A percentile compares a stretch with the other conserved stretches of the same genome.
phyloP scores from a whole-genome alignment of 2,888 invertebrate species.

The Teleogryllus oceanicus region DNA sequence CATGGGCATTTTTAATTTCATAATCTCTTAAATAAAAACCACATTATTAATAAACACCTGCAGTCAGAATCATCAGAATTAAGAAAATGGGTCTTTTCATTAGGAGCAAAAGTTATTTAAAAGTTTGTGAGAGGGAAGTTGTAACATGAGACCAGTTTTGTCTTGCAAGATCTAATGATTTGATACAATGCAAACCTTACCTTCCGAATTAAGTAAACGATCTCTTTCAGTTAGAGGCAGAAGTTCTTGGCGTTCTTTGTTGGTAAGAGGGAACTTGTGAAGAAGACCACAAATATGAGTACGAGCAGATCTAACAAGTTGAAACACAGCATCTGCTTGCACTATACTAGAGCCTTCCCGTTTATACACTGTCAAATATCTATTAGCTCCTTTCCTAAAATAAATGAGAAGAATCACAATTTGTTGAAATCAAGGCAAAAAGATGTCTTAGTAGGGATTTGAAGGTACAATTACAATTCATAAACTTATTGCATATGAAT shows the following conservation, averaged over 20 bases:
- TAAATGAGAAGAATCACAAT: background rate
- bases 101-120: too few relatives aligned
- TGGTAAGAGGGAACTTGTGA: conserved; percentile 64
- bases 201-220: conserved; percentile 30
- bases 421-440: too few relatives aligned
- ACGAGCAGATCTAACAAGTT: conserved; percentile 60
- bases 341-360: conserved; percentile 64
- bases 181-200: conserved; percentile 19
- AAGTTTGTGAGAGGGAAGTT: conserved; percentile 45
- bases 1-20: background rate
- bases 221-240: conserved; percentile 62
- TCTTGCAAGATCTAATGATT: conserved; percentile 43
- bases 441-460: too few relatives aligned
- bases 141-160: conserved; percentile 57
- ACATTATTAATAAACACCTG: background rate
- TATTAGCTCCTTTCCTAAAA: conserved; percentile 59
- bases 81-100: too few relatives aligned
- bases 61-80: too few relatives aligned
- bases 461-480: too few relatives aligned
- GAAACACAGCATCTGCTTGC: conserved; percentile 63
- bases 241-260: conserved; percentile 67
- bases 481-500: too few relatives aligned
- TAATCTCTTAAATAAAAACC: background rate
- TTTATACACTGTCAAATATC: conserved; percentile 69
- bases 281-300: conserved; percentile 61